A percentile compares a stretch with the other conserved stretches of the same genome.
Conservation (phyloP, 2,797 vertebrate genomes). For the Alectoris magna region DNA sequence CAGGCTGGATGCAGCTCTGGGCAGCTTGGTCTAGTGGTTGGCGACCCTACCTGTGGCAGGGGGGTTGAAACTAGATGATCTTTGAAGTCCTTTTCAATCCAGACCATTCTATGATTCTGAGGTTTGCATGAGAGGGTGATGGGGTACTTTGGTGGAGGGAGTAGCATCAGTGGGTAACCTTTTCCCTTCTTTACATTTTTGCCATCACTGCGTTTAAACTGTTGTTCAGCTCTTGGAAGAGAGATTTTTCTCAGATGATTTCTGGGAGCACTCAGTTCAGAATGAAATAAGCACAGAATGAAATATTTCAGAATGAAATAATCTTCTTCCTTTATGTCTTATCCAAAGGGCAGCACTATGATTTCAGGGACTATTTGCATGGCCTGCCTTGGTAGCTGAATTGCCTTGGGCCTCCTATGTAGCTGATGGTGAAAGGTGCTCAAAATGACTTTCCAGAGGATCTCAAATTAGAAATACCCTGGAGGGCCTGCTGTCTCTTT, state of each 20-base stretch:
- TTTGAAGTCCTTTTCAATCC: too few species aligned
- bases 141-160: background rate
- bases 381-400: background rate
- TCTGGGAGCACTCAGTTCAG: background rate
- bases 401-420: background rate
- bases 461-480: background rate
- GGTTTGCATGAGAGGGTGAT: background rate
- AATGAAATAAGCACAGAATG: background rate
- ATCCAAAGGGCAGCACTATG: background rate
- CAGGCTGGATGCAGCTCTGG: too few species aligned
- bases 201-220: background rate
- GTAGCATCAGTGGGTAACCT: background rate
- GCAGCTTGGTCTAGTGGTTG: too few species aligned
- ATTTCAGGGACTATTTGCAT: background rate
- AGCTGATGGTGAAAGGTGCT: background rate
- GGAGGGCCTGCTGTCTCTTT: background rate
- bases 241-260: background rate
- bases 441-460: slow-evolving; percentile 1
- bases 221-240: background rate
- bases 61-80: too few species aligned
- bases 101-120: background rate
- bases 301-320: background rate
- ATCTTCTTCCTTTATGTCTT: background rate
- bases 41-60: too few species aligned
- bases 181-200: background rate